Base-by-base conservation (phyloP, 1,140 invertebrate genomes). In the Drosophila novamexicana region DNA sequence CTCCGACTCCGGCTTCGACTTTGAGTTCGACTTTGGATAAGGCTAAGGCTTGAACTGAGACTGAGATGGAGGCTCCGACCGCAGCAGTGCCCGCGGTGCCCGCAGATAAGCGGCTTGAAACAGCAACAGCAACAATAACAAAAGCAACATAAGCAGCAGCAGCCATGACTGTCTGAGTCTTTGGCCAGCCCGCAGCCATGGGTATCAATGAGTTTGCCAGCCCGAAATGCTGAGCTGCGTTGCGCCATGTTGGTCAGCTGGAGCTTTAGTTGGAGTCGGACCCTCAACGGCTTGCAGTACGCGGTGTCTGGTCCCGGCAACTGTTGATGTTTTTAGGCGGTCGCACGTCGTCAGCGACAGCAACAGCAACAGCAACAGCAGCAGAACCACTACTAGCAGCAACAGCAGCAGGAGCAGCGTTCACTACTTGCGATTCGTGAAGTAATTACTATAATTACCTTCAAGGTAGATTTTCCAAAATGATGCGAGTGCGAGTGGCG, bases 401-500 rank as follows among this genome's bases (percentile, higher is more conserved):
- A 34, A 34, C 62, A 50, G 32, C 52, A 50, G 68, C 56, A 72
- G 72, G 63, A 75, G 79, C 82, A 76, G 77, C 82, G 83, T 54
- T 88, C 74, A 89, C 84, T 89, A 89, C 81, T 86, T 91, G 90
- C 90, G 85, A 91, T 91, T 91, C 90, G 90, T 91, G 90, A 91
- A 91, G 85, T 91, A 91, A 91, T 91, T 91, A 91, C 90, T 91
- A 91, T 91, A 91, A 91, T 91, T 91, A 91, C 90, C 90, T 91
- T 91, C 82, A 84, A 91, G 90, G 90, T 91, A 91, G 90, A 91
- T 91, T 91, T 91, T 91, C 90, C 90, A 91, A 91, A 91, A 91
- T 83, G 90, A 91, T 91, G 90, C 76, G 79, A 75, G 78, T 68
- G 78, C 68, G 75, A 69, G 77, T 73, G 59, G 56, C 50, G 71